Evolutionary conservation across 2,888 invertebrate species (phyloP).

Genomic region (Phortica okadai): DNA sequence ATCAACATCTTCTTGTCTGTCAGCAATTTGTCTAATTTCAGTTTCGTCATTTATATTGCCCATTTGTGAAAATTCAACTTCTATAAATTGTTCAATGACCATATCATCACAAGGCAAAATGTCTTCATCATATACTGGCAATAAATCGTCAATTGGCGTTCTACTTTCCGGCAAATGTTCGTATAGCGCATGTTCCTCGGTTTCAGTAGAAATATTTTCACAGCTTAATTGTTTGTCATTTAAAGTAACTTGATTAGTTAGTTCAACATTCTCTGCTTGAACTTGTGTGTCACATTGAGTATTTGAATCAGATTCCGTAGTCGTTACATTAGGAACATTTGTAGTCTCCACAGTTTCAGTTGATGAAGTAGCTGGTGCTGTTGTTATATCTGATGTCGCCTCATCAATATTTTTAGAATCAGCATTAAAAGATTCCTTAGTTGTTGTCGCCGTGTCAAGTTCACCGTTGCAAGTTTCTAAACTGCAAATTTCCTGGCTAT

Average conservation of each 20-base stretch:
- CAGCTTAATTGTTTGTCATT: background rate
- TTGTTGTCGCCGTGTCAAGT: too few relatives aligned
- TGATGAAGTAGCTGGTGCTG: background rate
- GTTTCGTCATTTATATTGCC: background rate
- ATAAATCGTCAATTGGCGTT: background rate
- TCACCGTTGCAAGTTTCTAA: too few relatives aligned
- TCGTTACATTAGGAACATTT: background rate
- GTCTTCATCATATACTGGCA: background rate
- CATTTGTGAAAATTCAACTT: slow-evolving; percentile 18
- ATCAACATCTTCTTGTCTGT: background rate
- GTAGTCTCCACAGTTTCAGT: background rate
- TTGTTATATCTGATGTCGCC: background rate
- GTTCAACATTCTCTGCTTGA: too few relatives aligned
- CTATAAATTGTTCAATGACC: slow-evolving; percentile 10
- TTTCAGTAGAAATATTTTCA: background rate
- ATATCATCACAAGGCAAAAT: background rate
- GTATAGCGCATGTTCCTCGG: background rate
- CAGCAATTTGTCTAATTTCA: background rate
- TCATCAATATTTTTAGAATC: too few relatives aligned
- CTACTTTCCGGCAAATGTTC: background rate
- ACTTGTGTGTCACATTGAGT: too few relatives aligned
- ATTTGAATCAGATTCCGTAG: too few relatives aligned
- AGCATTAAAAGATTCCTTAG: too few relatives aligned
- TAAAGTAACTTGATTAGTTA: background rate
- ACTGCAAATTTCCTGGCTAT: too few relatives aligned